phyloP scores from a whole-genome alignment of 2,888 invertebrate species.

The Eudasyphora cyanicolor region DNA sequence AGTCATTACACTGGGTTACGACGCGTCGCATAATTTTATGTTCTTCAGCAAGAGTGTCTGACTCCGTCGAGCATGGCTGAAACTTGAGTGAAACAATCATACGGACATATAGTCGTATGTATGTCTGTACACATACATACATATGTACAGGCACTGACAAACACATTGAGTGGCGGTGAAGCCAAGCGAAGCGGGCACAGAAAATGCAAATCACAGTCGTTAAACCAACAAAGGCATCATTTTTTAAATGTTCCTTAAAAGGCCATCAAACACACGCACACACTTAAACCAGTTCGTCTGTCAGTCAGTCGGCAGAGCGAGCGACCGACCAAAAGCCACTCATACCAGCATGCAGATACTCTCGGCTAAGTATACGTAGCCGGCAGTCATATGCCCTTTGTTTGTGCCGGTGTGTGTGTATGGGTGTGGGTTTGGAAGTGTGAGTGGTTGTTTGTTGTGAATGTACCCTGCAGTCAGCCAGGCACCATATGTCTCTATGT shows the following conservation, averaged over 20 bases:
- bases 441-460: not conserved
- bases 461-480: no score
- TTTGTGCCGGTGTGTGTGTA: not conserved
- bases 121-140: not conserved
- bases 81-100: no score
- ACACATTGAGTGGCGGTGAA: not conserved
- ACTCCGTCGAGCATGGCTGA: not conserved
- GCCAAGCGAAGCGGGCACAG: constrained; percentile 10
- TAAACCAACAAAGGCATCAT: constrained; percentile 55
- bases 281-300: constrained; percentile 44
- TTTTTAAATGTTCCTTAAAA: constrained; percentile 60
- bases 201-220: constrained; percentile 59
- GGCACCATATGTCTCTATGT: no score
- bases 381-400: not conserved
- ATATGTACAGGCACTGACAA: not conserved
- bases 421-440: not conserved
- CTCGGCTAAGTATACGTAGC: no score
- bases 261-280: constrained; percentile 54
- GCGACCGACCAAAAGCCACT: not conserved
- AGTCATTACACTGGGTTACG: constrained; percentile 52
- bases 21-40: constrained; percentile 52
- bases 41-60: constrained; percentile 30
- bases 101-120: no score
- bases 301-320: no score
- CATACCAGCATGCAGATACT: not conserved